Evolutionary conservation across 2,797 vertebrate species (phyloP).

Genomic region (Carcharodon carcharias): DNA sequence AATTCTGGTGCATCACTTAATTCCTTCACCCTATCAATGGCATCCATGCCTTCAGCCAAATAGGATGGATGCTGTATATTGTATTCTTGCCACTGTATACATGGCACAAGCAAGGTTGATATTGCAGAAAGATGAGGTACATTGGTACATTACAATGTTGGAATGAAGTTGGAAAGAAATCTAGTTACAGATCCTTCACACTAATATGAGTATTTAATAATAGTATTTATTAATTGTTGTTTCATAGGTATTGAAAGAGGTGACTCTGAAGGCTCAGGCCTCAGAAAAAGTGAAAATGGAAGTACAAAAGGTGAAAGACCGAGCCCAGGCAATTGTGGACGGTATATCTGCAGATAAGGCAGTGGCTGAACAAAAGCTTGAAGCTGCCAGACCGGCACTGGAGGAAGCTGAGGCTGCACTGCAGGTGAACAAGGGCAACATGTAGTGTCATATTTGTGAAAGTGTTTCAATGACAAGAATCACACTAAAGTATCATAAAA

Average conservation of each 20-base stretch:
- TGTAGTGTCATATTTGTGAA: background rate
- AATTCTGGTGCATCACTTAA: background rate
- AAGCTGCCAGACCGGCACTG: slow-evolving; percentile 79
- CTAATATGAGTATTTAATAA: background rate
- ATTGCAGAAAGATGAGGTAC: background rate
- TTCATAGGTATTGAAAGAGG: slow-evolving; percentile 82
- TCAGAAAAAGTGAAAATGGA: slow-evolving; percentile 85
- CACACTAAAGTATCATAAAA: background rate
- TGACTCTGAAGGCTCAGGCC: slow-evolving; percentile 88
- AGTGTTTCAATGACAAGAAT: background rate
- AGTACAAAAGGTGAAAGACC: slow-evolving; percentile 95
- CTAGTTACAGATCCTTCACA: background rate
- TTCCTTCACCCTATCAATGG: background rate
- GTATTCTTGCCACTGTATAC: background rate
- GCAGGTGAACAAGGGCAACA: slow-evolving; percentile 59
- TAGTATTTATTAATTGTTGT: background rate
- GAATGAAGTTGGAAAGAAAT: background rate
- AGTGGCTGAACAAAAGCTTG: slow-evolving; percentile 79
- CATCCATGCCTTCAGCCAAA: background rate
- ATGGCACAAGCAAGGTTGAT: background rate
- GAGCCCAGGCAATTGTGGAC: slow-evolving; percentile 86
- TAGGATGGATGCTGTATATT: background rate
- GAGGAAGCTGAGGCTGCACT: slow-evolving; percentile 84
- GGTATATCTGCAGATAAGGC: slow-evolving; percentile 86
- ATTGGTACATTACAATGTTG: background rate